phyloP scores from a whole-genome alignment of 1,140 invertebrate genomes.

The Drosophila guanche region DNA sequence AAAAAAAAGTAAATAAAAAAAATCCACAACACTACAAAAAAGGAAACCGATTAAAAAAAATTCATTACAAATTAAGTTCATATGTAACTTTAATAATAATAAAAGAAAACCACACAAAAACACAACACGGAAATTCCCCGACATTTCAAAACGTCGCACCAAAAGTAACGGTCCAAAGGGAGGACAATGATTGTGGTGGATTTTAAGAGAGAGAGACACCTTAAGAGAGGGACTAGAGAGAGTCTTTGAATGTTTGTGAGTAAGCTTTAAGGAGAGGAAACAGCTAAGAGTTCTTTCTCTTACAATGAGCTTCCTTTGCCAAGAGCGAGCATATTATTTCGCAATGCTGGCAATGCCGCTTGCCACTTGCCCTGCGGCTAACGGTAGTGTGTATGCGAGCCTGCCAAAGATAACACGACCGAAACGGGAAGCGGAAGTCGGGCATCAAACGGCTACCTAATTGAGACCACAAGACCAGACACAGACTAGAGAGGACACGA shows the following conservation, averaged over 20 bases:
- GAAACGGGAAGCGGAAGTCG: slow-evolving; percentile 38
- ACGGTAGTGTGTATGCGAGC: slow-evolving; percentile 51
- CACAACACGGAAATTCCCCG: slow-evolving; percentile 16
- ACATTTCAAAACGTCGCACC: slow-evolving; percentile 36
- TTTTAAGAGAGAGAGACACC: slow-evolving; percentile 29
- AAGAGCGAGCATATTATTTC: background rate
- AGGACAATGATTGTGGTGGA: background rate
- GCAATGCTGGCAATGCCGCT: slow-evolving; percentile 37
- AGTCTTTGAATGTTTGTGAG: no score
- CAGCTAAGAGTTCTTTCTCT: no score
- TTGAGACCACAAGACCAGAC: slow-evolving; percentile 61
- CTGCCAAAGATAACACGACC: slow-evolving; percentile 52
- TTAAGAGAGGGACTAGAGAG: slow-evolving; percentile 6
- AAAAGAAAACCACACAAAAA: slow-evolving; percentile 62
- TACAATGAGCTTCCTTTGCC: background rate
- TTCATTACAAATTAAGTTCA: slow-evolving; percentile 80
- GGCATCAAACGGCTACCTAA: slow-evolving; percentile 51
- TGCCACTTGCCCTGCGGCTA: slow-evolving; percentile 26
- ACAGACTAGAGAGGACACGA: no score
- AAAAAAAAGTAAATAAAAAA: slow-evolving; percentile 49
- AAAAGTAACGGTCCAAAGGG: slow-evolving; percentile 41
- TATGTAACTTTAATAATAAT: slow-evolving; percentile 82
- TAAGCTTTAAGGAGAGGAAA: background rate
- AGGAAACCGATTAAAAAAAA: slow-evolving; percentile 64
- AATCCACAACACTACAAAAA: slow-evolving; percentile 1